phyloP scores from a whole-genome alignment of 2,888 invertebrate genomes.

The Schrankia costaestrigalis region DNA sequence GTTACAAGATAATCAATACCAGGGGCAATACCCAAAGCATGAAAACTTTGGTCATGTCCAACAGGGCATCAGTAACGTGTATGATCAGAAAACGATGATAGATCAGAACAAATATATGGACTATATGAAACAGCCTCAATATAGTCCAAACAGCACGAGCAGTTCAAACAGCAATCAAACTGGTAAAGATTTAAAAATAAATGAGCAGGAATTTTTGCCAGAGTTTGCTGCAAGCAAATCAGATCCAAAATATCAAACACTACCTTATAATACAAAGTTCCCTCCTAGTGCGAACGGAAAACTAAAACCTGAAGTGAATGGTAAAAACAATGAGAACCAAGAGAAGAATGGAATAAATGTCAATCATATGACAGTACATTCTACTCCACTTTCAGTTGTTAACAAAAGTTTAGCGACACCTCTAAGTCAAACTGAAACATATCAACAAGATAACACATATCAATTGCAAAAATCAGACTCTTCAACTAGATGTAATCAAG shows the following conservation, averaged over 20 bases:
- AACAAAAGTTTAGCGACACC: conserved; percentile 85
- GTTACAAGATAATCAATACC: conserved; percentile 65
- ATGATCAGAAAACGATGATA: conserved; percentile 67
- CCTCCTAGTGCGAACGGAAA: conserved; percentile 80
- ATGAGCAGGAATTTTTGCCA: conserved; percentile 80
- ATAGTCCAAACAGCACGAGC: conserved; percentile 80
- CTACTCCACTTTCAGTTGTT: conserved; percentile 75
- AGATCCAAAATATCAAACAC: conserved; percentile 94
- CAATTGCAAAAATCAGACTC: conserved; percentile 78
- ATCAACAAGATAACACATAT: conserved; percentile 77
- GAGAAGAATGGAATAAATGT: conserved; percentile 67
- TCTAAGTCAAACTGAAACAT: conserved; percentile 80
- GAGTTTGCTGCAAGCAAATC: conserved; percentile 90
- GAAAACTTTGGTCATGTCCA: conserved; percentile 69
- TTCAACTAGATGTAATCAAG: conserved; percentile 74
- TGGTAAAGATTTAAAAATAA: conserved; percentile 72
- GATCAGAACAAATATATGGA: conserved; percentile 78
- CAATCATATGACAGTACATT: conserved; percentile 79
- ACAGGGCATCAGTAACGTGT: conserved; percentile 71
- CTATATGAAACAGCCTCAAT: conserved; percentile 74
- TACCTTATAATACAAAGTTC: conserved; percentile 94
- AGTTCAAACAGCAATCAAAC: conserved; percentile 75
- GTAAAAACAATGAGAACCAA: conserved; percentile 55
- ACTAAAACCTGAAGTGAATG: conserved; percentile 61
- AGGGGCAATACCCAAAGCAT: conserved; percentile 65